Percentiles rank a stretch among this genome's conserved stretches.
Evolutionary conservation across 2,888 invertebrate genomes (phyloP).

Genomic region (Caenorhabditis wallacei): DNA sequence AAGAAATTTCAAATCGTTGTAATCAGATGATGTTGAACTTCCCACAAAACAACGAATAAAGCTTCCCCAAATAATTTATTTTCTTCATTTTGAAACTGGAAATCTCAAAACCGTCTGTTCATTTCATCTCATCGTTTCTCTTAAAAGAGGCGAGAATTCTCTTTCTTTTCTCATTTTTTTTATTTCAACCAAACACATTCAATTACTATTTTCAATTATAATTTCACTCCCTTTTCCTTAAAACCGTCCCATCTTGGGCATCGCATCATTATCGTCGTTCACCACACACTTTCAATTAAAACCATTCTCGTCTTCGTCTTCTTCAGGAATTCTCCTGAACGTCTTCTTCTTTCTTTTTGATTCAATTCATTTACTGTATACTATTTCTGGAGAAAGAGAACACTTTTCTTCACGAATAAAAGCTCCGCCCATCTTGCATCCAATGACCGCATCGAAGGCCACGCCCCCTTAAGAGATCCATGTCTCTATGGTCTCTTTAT

Average conservation of each 20-base stretch:
- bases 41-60: neutral
- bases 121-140: slow-evolving; percentile 11
- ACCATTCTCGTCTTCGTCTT: slow-evolving; percentile 8
- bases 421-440: slow-evolving; percentile 22
- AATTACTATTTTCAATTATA: slow-evolving; percentile 61
- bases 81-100: slow-evolving; percentile 3
- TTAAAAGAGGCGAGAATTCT: slow-evolving; percentile 36
- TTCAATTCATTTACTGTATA: slow-evolving; percentile 51
- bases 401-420: slow-evolving; percentile 1
- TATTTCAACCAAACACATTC: slow-evolving; percentile 37
- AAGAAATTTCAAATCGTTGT: too few relatives aligned
- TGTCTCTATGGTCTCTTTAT: slow-evolving; percentile 23
- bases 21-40: neutral
- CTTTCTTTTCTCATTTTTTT: neutral
- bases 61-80: neutral
- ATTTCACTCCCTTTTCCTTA: slow-evolving; percentile 15
- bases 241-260: slow-evolving; percentile 28
- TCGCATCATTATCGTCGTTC: slow-evolving; percentile 48
- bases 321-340: slow-evolving; percentile 24
- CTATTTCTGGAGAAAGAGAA: slow-evolving; percentile 9
- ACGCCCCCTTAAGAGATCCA: slow-evolving; percentile 38
- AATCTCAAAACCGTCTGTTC: slow-evolving; percentile 11
- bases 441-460: slow-evolving; percentile 23
- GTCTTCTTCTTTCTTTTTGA: neutral
- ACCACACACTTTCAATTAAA: slow-evolving; percentile 43